Evolutionary conservation across 2,888 invertebrate genomes (phyloP).

Genomic region (Catocala sponsa): DNA sequence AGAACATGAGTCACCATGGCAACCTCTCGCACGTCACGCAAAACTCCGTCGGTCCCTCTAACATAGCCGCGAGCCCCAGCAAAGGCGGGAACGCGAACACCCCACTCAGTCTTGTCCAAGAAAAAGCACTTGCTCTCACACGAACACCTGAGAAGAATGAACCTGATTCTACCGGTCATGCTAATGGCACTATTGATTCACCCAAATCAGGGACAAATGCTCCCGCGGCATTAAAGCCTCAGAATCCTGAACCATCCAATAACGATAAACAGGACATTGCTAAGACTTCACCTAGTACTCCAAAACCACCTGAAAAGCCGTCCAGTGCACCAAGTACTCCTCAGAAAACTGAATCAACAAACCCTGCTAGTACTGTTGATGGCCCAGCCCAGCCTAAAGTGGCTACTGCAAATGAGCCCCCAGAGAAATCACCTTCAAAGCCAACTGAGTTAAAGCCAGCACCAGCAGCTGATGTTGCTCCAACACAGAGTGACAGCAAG

Average conservation of each 20-base stretch:
- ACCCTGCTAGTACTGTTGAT: constrained; percentile 62
- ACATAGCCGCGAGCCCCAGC: constrained; percentile 71
- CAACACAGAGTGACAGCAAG: constrained; percentile 77
- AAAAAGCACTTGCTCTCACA: constrained; percentile 81
- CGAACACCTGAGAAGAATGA: constrained; percentile 83
- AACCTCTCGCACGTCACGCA: constrained; percentile 82
- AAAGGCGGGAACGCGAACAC: constrained; percentile 73
- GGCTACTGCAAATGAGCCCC: constrained; percentile 74
- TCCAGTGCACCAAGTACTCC: constrained; percentile 67
- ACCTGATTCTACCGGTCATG: constrained; percentile 74
- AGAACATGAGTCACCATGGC: constrained; percentile 86
- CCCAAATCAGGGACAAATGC: constrained; percentile 74
- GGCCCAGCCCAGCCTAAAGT: constrained; percentile 73
- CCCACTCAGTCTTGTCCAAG: constrained; percentile 82
- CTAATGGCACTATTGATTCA: constrained; percentile 82
- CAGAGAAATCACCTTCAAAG: constrained; percentile 77
- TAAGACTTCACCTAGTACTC: constrained; percentile 81
- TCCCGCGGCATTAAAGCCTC: constrained; percentile 71
- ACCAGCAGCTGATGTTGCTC: constrained; percentile 77
- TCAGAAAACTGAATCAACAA: constrained; percentile 72
- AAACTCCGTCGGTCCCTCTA: constrained; percentile 71
- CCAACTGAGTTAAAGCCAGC: constrained; percentile 76
- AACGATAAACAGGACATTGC: constrained; percentile 82
- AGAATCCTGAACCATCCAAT: constrained; percentile 71
- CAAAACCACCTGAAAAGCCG: constrained; percentile 80